Evolutionary conservation across 2,797 vertebrate species (phyloP).

Genomic region (Cirrhinus molitorella): DNA sequence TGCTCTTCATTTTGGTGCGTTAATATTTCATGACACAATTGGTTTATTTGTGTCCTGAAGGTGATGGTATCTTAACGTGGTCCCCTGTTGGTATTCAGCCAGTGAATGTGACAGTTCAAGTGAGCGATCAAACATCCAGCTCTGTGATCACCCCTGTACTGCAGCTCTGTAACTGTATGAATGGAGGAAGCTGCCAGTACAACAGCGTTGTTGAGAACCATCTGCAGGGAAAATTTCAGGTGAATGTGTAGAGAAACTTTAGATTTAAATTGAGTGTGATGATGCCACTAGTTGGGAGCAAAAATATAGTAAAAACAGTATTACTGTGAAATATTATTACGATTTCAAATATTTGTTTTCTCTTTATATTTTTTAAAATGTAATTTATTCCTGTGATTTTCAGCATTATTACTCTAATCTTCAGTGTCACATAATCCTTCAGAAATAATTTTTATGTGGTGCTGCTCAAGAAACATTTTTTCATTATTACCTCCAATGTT

Average conservation of each 20-base stretch:
- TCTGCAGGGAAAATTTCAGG: slow-evolving; percentile 81
- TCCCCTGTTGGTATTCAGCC: slow-evolving; percentile 71
- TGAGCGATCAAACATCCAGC: slow-evolving; percentile 75
- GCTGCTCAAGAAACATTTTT: not conserved
- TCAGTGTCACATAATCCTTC: not conserved
- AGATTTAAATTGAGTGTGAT: not conserved
- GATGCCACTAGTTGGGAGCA: no score
- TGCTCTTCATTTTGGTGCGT: not conserved
- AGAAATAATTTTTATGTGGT: not conserved
- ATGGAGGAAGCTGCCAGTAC: slow-evolving; percentile 82
- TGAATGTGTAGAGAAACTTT: slow-evolving; percentile 53
- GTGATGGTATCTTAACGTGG: slow-evolving; percentile 78
- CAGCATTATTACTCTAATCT: no score
- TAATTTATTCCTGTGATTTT: not conserved
- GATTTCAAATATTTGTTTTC: not conserved
- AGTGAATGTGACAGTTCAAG: slow-evolving; percentile 75
- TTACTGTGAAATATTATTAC: not conserved
- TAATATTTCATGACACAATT: not conserved
- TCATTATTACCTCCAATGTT: not conserved
- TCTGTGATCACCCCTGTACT: slow-evolving; percentile 79
- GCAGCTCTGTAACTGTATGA: slow-evolving; percentile 82
- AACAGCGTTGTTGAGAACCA: slow-evolving; percentile 75
- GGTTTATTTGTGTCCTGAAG: slow-evolving; percentile 57
- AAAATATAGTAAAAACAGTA: not conserved
- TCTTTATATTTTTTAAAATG: not conserved